Evolutionary conservation across 2,888 invertebrate species (phyloP).

Genomic region (Cosmopolites sordidus): DNA sequence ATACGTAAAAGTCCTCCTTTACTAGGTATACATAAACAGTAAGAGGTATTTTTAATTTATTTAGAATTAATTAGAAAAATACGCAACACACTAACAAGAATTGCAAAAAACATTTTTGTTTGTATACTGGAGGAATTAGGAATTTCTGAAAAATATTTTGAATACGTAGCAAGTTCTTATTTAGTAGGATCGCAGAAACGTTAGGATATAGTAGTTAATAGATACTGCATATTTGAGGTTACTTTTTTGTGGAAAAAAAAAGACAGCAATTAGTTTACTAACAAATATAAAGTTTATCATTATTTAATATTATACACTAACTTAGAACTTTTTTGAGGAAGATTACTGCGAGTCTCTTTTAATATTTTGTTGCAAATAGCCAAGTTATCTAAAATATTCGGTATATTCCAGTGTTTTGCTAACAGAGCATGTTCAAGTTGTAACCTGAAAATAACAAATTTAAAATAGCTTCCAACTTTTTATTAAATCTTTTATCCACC

Average conservation of each 20-base stretch:
- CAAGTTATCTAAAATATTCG: constrained; percentile 65
- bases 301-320: constrained; percentile 8
- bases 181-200: no score
- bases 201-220: no score
- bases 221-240: no score
- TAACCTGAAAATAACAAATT: constrained; percentile 51
- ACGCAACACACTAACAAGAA: no score
- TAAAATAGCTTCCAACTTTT: neutral
- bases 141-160: constrained; percentile 1
- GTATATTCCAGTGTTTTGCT: constrained; percentile 75
- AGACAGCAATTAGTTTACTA: neutral
- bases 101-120: no score
- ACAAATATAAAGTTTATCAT: neutral
- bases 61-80: no score
- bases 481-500: constrained; percentile 6
- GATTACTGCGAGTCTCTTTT: constrained; percentile 49
- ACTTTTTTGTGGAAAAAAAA: no score
- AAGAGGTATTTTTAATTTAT: no score
- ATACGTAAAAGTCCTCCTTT: no score
- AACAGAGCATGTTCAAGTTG: constrained; percentile 70
- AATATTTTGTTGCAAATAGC: constrained; percentile 54
- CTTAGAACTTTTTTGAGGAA: constrained; percentile 43
- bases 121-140: no score
- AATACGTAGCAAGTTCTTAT: neutral
- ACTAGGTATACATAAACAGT: no score